Evolutionary conservation across 2,888 invertebrate genomes (phyloP).

Genomic region (Synanthedon tipuliformis): DNA sequence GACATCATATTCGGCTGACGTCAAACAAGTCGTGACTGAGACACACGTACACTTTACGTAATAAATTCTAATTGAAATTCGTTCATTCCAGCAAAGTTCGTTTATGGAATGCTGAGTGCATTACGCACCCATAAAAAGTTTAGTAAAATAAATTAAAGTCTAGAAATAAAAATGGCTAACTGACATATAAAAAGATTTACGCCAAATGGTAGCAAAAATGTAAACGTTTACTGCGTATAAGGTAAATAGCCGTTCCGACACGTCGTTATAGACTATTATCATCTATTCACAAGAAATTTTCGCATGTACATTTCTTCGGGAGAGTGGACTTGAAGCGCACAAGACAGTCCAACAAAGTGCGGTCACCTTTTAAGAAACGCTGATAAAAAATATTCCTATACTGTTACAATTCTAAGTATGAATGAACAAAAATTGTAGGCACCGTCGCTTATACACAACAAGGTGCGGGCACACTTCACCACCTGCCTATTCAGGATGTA

Average conservation of each 20-base stretch:
- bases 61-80: neutral
- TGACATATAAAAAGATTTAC: slow-evolving; percentile 1
- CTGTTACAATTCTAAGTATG: slow-evolving; percentile 27
- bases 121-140: neutral
- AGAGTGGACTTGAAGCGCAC: slow-evolving; percentile 9
- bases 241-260: slow-evolving; percentile 12
- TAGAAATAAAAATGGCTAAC: neutral
- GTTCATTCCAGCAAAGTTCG: neutral
- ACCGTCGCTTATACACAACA: slow-evolving; percentile 16
- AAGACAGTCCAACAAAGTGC: slow-evolving; percentile 11
- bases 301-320: slow-evolving; percentile 13
- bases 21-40: slow-evolving; percentile 38
- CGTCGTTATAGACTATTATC: slow-evolving; percentile 26
- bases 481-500: slow-evolving; percentile 65
- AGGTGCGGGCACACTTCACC: slow-evolving; percentile 49
- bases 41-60: slow-evolving; percentile 15
- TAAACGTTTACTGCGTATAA: slow-evolving; percentile 18
- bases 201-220: slow-evolving; percentile 2
- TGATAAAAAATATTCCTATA: slow-evolving; percentile 17
- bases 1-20: slow-evolving; percentile 40
- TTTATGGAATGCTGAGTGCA: neutral
- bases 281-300: slow-evolving; percentile 22
- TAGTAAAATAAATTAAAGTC: neutral
- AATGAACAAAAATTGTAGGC: slow-evolving; percentile 45
- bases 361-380: slow-evolving; percentile 19